phyloP scores from a whole-genome alignment of 2,797 vertebrate species.

The Melanotaenia boesemani region DNA sequence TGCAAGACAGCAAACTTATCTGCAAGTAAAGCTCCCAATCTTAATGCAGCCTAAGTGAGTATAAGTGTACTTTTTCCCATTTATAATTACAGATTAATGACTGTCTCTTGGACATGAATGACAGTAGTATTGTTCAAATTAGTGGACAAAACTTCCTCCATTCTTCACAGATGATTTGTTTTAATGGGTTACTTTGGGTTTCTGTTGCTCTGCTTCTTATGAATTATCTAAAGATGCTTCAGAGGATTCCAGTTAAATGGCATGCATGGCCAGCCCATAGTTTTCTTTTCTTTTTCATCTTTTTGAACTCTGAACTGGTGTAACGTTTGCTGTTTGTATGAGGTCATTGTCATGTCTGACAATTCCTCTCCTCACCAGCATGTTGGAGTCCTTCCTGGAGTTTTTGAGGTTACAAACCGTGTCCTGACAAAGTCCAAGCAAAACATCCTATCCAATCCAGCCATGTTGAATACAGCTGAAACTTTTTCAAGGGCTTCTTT shows the following conservation, averaged over 20 bases:
- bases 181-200: background rate
- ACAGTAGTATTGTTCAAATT: background rate
- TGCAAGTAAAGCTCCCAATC: background rate
- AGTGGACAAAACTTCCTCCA: background rate
- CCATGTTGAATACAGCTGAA: background rate
- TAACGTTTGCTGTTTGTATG: background rate
- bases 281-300: background rate
- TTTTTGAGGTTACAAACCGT: background rate
- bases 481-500: background rate
- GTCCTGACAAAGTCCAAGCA: background rate
- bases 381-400: background rate
- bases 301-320: background rate
- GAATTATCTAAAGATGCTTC: background rate
- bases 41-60: background rate
- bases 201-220: background rate
- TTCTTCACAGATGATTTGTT: slow-evolving; percentile 3
- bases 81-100: background rate
- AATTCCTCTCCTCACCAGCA: background rate
- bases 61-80: background rate
- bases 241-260: background rate
- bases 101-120: background rate
- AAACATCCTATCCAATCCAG: background rate
- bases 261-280: background rate
- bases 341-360: background rate
- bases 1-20: too few species aligned